Base-by-base conservation (phyloP, 2,888 invertebrate species). In the Acleris literana region DNA sequence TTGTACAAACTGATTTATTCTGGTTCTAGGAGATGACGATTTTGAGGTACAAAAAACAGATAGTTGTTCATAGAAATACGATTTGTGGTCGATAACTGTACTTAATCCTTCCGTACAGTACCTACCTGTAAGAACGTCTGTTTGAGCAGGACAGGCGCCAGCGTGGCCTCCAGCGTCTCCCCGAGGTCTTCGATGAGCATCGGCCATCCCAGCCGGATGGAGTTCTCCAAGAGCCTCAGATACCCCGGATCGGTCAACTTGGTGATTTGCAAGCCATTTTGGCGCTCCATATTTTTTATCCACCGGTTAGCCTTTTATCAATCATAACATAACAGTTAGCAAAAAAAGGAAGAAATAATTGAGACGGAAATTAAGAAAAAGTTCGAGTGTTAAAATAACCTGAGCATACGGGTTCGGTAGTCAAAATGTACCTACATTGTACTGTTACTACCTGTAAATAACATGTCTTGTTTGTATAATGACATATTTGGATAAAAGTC, bases 181-280 rank as follows among this genome's bases (percentile, higher is more conserved):
- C 96, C 97, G 0, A 98, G 94, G 84, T 98, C 98, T 82, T 98
- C 97, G 61, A 99, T 93, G 29, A 99, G 91, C 73, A 98, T 94
- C 0, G 98, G 98, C 84, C 95, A 94, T 0, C 99, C 98, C 60
- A 97, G 94, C 11, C 97, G 94, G 68, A 98, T 95, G 68, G 95
- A 95, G 82, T 95, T 95, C 88, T 98, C 98, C 69, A 98, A 85
- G 1, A 95, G 90, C 18, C 97, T 93, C 88, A 97, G 93, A 79
- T 97, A 97, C 71, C 93, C 94, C 0, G 94, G 70, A 79, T 98
- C 98, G 0, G 95, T 96, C 74, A 97, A 93, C 87, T 98, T 98
- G 29, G 96, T 94, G 25, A 97, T 94, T 76, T 94, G 94, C 25
- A 98, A 86, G 57, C 95, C 94, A 76, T 96, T 96, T 0, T 93